Conservation (phyloP, 2,888 invertebrate genomes). For the Automeris io region DNA sequence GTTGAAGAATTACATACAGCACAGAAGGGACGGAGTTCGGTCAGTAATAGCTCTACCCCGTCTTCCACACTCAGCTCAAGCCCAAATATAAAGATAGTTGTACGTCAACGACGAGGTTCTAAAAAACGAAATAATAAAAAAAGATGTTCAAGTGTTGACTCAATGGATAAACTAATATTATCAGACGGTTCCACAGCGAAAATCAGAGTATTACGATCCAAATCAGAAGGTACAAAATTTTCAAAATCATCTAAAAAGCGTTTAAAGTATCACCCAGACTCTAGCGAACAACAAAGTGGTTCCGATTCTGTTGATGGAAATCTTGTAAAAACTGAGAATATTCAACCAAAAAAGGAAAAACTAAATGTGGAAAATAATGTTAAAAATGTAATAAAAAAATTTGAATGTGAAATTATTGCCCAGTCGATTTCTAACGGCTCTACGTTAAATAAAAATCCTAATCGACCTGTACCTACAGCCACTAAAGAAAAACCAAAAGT, state of each 20-base stretch:
- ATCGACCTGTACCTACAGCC: slow-evolving; percentile 39
- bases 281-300: slow-evolving; percentile 53
- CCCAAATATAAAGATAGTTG: slow-evolving; percentile 69
- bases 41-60: slow-evolving; percentile 64
- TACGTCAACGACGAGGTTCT: slow-evolving; percentile 59
- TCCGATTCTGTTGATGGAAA: slow-evolving; percentile 62
- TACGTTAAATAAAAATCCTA: slow-evolving; percentile 58
- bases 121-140: slow-evolving; percentile 68
- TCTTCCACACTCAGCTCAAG: slow-evolving; percentile 65
- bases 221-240: slow-evolving; percentile 66
- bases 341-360: slow-evolving; percentile 26
- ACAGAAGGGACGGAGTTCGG: slow-evolving; percentile 40
- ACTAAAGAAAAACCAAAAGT: slow-evolving; percentile 76
- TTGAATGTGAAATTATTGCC: slow-evolving; percentile 66
- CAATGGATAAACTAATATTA: slow-evolving; percentile 54
- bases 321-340: slow-evolving; percentile 32
- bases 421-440: slow-evolving; percentile 39
- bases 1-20: slow-evolving; percentile 60
- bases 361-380: slow-evolving; percentile 34
- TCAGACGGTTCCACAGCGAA: slow-evolving; percentile 44
- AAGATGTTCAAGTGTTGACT: slow-evolving; percentile 69
- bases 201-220: slow-evolving; percentile 58
- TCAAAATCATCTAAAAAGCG: slow-evolving; percentile 61
- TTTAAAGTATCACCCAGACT: slow-evolving; percentile 50
- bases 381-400: slow-evolving; percentile 66